Conservation (phyloP, 37 sponge, comb jelly and placozoan species). For the Chondrosia reniformis region DNA sequence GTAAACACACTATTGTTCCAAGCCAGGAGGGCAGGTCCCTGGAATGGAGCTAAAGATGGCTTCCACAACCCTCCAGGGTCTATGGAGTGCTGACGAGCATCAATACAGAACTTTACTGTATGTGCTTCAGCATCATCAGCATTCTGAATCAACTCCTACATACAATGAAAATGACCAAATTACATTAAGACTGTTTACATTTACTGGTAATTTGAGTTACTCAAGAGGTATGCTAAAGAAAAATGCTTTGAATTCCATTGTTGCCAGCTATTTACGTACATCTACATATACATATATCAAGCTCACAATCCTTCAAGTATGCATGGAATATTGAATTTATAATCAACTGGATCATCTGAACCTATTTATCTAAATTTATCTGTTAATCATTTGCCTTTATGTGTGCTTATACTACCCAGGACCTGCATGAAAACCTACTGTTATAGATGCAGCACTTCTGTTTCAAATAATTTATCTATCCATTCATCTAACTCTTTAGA, state of each 20-base stretch:
- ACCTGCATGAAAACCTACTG: background rate
- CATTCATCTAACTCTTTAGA: background rate
- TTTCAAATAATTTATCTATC: background rate
- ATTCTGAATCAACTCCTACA: conserved; percentile 75
- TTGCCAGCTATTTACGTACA: background rate
- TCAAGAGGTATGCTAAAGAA: background rate
- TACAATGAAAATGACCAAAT: background rate
- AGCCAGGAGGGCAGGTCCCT: conserved; percentile 76
- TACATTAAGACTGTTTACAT: background rate
- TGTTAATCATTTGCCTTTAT: too few relatives aligned
- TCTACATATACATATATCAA: background rate
- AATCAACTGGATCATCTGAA: too few relatives aligned
- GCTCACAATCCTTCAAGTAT: too few relatives aligned
- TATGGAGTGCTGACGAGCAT: conserved; percentile 43
- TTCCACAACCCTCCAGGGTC: conserved; percentile 25
- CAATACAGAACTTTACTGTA: conserved; percentile 55
- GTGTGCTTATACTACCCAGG: too few relatives aligned
- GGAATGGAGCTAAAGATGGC: conserved; percentile 38
- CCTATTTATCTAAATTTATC: too few relatives aligned
- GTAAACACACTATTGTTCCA: conserved; percentile 65
- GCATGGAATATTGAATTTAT: too few relatives aligned
- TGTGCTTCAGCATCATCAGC: conserved; percentile 83
- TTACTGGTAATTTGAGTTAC: background rate
- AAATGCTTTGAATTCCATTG: background rate
- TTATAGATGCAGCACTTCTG: background rate